These are phyloP conservation scores for Schizopygopsis malacanthus DNA, from an alignment of 2,797 vertebrate genomes.

Conservation along the genomic window DNA sequence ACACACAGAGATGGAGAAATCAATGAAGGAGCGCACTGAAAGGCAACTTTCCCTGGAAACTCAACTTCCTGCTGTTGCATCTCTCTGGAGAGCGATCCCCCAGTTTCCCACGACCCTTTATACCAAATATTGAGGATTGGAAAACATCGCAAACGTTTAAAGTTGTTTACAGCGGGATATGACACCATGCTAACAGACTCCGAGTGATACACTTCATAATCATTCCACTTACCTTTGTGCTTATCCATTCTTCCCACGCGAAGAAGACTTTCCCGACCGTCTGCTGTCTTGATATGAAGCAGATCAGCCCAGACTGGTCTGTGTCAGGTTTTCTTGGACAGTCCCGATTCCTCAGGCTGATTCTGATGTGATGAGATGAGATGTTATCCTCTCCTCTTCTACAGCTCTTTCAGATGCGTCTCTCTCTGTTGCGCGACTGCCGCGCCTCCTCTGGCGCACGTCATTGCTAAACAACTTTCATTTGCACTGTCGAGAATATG, in stretches of 20 bases:
- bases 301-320: constrained; percentile 37
- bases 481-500: background rate
- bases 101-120: constrained; percentile 32
- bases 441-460: constrained; percentile 48
- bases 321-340: constrained; percentile 30
- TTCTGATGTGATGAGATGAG: constrained; percentile 28
- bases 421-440: constrained; percentile 12
- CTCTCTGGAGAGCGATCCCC: background rate
- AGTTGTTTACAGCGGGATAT: background rate
- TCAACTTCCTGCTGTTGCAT: constrained; percentile 21
- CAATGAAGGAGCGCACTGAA: background rate
- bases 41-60: constrained; percentile 29
- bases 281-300: background rate
- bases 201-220: background rate
- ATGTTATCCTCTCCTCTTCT: constrained; percentile 26
- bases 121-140: background rate
- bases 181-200: background rate
- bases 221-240: constrained; percentile 77
- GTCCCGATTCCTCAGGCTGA: constrained; percentile 16
- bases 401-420: constrained; percentile 30
- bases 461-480: constrained; percentile 18
- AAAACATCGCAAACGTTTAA: background rate
- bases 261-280: constrained; percentile 22
- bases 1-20: background rate
- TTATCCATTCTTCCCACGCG: constrained; percentile 74